Evolutionary conservation across 2,797 vertebrate species (phyloP).

Genomic region (Enteromius treurensis): DNA sequence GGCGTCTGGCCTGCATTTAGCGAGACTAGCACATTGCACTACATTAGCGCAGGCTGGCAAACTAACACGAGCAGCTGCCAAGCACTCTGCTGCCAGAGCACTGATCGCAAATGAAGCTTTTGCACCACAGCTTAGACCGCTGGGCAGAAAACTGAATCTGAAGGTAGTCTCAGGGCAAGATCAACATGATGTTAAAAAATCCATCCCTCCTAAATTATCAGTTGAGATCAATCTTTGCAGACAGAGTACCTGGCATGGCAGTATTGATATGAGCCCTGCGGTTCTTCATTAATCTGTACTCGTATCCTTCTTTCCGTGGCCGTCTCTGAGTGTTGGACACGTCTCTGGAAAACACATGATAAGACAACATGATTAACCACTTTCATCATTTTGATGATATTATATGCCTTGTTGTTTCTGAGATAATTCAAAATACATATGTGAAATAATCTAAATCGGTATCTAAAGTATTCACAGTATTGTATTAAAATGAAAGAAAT

Average conservation of each 20-base stretch:
- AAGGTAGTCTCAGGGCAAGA: slow-evolving; percentile 20
- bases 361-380: neutral
- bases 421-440: neutral
- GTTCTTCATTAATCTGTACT: slow-evolving; percentile 90
- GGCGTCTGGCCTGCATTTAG: slow-evolving; percentile 50
- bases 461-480: neutral
- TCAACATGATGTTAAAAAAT: neutral
- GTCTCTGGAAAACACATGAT: slow-evolving; percentile 79
- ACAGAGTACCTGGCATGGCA: slow-evolving; percentile 85
- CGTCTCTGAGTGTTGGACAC: slow-evolving; percentile 83
- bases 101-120: slow-evolving; percentile 47
- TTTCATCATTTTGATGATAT: neutral
- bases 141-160: slow-evolving; percentile 39
- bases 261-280: slow-evolving; percentile 85
- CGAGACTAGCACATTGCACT: slow-evolving; percentile 38
- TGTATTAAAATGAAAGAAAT: neutral
- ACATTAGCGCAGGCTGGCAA: slow-evolving; percentile 41
- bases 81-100: slow-evolving; percentile 49
- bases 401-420: neutral
- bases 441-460: neutral
- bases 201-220: neutral
- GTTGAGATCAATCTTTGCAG: neutral
- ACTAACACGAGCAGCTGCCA: slow-evolving; percentile 48
- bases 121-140: slow-evolving; percentile 46
- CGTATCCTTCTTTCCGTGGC: slow-evolving; percentile 88